Base-by-base conservation (phyloP, 2,888 invertebrate genomes). In the Drosophila antonietae region DNA sequence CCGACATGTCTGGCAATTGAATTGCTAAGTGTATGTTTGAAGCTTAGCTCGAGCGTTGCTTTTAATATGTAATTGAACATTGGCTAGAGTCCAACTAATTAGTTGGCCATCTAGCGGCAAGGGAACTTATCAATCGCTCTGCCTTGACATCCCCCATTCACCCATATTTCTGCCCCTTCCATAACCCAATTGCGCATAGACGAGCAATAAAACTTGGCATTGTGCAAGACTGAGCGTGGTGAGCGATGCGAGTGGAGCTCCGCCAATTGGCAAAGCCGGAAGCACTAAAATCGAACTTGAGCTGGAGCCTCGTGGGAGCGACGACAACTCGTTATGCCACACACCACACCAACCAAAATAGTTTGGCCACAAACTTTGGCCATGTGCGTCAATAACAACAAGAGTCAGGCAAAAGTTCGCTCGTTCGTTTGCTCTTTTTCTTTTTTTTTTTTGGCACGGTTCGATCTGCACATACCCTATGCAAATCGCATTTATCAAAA, bases 71-170 rank as follows among this genome's bases (percentile, higher is more conserved):
- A 49, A 39, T 53, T 60, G 56, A 68, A 33, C 31, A 53, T 79
- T 78, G 75, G 76, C 80, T 51, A 47, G 58, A 66, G 60, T 60
- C 80, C 78, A 78, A 79, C 80, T 78, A 78, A 78, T 79, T 66
- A 66, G 68, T 39, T 51, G 43, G 73, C 51, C 62, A 64, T 15
- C 43, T 14, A n/a, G 33, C 1, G 59, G 35, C 57, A 5, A 20
- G 44, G 52, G 44, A 41, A 39, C 47, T 58, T 18, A 18, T 59
- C 60, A 63, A 61, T 60, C 46, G 39, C 55, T 15, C 20, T 33
- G 72, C 75, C 75, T 66, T 75, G 75, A 76, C 77, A 75, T 76
- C 23, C 41, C n/a, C 28, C 28, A 28, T 6, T 6, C 61, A 35
- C 46, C 23, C 37, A 68, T 52, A 37, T 47, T 61, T 44, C 43